phyloP scores from a whole-genome alignment of 1,140 invertebrate species.

The Hesperophylax magnus region DNA sequence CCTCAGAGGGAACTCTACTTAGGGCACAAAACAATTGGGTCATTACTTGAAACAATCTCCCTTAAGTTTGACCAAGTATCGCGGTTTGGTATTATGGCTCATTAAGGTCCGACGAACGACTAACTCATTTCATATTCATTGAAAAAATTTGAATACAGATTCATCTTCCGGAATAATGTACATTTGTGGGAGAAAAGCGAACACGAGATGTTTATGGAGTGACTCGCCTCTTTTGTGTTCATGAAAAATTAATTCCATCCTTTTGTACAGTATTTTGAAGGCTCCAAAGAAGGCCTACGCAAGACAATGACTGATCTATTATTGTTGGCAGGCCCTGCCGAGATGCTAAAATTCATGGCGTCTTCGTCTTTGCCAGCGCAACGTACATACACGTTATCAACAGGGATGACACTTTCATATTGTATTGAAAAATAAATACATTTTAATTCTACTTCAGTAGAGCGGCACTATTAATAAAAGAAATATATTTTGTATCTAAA shows the following conservation, averaged over 20 bases:
- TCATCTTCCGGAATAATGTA: conserved; percentile 11
- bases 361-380: background rate
- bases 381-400: background rate
- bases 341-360: conserved; percentile 20
- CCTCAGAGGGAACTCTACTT: too few relatives aligned
- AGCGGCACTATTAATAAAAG: too few relatives aligned
- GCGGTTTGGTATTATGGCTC: background rate
- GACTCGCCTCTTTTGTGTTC: conserved; percentile 34
- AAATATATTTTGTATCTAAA: too few relatives aligned
- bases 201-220: conserved; percentile 30
- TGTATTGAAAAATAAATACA: too few relatives aligned
- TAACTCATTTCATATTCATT: conserved; percentile 34
- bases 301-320: conserved; percentile 42
- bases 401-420: background rate
- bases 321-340: conserved; percentile 7
- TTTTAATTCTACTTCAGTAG: too few relatives aligned
- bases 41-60: background rate
- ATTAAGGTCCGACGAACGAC: background rate
- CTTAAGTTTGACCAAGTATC: background rate
- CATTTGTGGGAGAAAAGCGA: conserved; percentile 21
- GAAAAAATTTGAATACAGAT: conserved; percentile 39
- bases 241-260: conserved; percentile 33
- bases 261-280: conserved; percentile 29
- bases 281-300: background rate
- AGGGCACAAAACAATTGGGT: too few relatives aligned